Base-by-base conservation (phyloP, 2,888 invertebrate genomes). In the Cephus nigrinus region DNA sequence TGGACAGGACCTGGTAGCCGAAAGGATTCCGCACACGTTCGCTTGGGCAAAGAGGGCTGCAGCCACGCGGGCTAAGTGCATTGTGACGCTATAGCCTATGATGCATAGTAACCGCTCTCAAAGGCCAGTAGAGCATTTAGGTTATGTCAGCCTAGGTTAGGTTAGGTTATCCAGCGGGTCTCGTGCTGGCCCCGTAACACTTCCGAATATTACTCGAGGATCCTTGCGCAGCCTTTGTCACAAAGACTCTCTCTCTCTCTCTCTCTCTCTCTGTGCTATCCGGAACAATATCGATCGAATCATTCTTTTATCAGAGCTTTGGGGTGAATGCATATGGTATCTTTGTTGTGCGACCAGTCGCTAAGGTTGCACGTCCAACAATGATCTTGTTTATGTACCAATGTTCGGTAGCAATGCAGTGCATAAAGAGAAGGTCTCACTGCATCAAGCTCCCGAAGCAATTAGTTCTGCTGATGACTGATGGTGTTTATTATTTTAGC, bases 1-100 rank as follows among this genome's bases (percentile, higher is more conserved):
- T 32, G 31, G n/a, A 32, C 15, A n/a, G 36, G 32, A 82, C 85
- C 82, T 79, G 82, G 77, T 81, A 78, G 81, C 80, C 82, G 84
- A 84, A 85, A 84, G 85, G 85, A 82, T 83, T 84, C 85, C 85
- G 85, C 85, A 84, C 85, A 84, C 73, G 35, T 72, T 79, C 79
- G 81, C 84, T 82, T 84, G 85, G 83, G 79, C 80, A 82, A 82
- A 85, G 83, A 84, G 79, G 80, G 80, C 74, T 77, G 75, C 75
- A 68, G 78, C 73, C 78, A 77, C 74, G 35, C 35, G 35, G 75
- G 76, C 79, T 75, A 78, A 83, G 84, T 79, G 84, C 79, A 84
- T 85, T 80, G 79, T 79, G 84, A 80, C 79, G 76, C 77, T 69
- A 36, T 33, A 12, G 73, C 73, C n/a, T 33, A 30, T 74, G 74